Conservation (phyloP, 2,888 invertebrate species). For the Mesorhabditis sp. region DNA sequence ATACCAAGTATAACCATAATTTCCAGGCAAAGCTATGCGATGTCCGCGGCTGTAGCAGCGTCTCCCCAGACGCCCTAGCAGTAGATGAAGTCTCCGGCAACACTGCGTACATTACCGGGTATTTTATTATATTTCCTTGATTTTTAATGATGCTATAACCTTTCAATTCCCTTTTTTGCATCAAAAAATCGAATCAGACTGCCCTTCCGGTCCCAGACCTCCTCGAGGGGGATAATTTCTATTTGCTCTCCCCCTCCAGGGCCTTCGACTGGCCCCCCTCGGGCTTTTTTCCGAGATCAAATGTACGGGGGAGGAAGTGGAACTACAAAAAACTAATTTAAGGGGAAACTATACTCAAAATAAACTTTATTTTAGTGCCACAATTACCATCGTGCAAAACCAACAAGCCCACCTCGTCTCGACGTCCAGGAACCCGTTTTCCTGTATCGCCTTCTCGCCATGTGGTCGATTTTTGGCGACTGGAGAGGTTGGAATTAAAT, state of each 20-base stretch:
- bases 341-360: background rate
- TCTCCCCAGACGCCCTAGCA: background rate
- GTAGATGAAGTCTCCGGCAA: constrained; percentile 3
- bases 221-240: no score
- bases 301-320: background rate
- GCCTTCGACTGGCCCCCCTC: no score
- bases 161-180: background rate
- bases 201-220: no score
- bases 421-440: constrained; percentile 36
- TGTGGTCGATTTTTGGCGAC: constrained; percentile 46
- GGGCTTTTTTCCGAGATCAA: no score
- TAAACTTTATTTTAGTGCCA: background rate
- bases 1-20: background rate
- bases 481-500: constrained; percentile 40
- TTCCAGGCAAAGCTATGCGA: background rate
- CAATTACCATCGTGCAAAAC: background rate
- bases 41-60: background rate
- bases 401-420: constrained; percentile 33
- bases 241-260: no score
- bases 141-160: background rate
- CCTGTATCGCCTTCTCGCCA: constrained; percentile 41
- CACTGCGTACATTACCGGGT: constrained; percentile 1
- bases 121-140: background rate
- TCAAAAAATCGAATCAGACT: background rate
- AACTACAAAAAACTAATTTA: background rate